Evolutionary conservation across 2,113 vertebrate genomes (phyloP).

Genomic region (Merops nubicus): DNA sequence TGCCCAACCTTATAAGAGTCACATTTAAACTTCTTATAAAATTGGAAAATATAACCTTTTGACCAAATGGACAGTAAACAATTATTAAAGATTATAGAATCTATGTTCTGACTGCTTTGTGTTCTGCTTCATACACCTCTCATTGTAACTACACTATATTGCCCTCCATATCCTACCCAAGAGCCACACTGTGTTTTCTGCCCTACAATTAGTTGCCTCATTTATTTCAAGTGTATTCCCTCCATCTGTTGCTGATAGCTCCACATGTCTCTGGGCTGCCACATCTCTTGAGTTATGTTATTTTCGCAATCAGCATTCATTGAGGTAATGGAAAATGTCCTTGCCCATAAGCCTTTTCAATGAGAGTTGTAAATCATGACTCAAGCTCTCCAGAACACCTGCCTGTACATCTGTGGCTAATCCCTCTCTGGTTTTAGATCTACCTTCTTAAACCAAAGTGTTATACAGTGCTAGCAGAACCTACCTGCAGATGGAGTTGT

Average conservation of each 20-base stretch:
- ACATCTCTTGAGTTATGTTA: background rate
- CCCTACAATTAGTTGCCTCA: background rate
- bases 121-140: background rate
- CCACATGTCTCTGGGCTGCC: background rate
- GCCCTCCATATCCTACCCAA: background rate
- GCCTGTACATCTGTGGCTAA: background rate
- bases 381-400: background rate
- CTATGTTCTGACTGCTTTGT: background rate
- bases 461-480: background rate
- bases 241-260: background rate
- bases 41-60: background rate
- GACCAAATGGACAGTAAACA: background rate
- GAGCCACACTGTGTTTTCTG: background rate
- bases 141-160: background rate
- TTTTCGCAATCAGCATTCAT: background rate
- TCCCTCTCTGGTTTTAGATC: background rate
- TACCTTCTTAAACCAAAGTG: background rate
- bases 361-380: background rate
- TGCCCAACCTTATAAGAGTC: background rate
- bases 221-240: background rate
- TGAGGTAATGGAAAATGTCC: conserved; percentile 26
- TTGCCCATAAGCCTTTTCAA: background rate
- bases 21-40: background rate
- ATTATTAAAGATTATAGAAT: background rate
- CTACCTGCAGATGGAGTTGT: fast-evolving